Evolutionary conservation across 2,113 vertebrate species (phyloP), one percentile per base, ranked within the genome.

Genomic region (Cyphomyrus discorhynchus): DNA sequence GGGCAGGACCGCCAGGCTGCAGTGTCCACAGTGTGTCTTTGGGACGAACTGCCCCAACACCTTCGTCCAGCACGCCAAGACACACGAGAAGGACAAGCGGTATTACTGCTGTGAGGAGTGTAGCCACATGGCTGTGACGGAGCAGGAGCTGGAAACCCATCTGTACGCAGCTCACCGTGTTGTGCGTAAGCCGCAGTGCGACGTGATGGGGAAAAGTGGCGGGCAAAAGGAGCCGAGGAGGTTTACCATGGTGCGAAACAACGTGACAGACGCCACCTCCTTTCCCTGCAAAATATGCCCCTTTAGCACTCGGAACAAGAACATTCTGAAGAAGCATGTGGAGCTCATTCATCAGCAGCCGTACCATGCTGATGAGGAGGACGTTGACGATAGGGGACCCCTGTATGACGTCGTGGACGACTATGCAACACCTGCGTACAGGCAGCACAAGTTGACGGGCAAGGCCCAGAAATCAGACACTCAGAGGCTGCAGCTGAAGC

Each of bases 101-200:
- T 98, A 97, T 66, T 97, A 97, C 90, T 96, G 97, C 92, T 97
- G 97, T 92, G 96, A 97, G 88, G 96, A 97, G 90, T 97, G 96
- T 92, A 97, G 97, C 94, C 97, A 96, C 91, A 96, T 97, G 94
- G 96, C 97, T 52, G 95, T 96, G 90, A 97, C 95, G 39, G 96
- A 96, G 94, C 96, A 94, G 91, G 96, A 97, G 91, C 93, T 97
- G 92, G 96, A 97, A 94, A 96, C 95, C 89, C 97, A 97, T 92
- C 93, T 95, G 91, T 95, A 95, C 82, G 94, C 95, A 0, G 94
- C 96, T 93, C 97, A 97, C 91, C 96, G 96, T 89, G 94, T 96
- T 56, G 94, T 94, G 87, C 95, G 96, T 91, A 95, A 96, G 90
- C 95, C 95, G 90, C 94, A 95, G 1, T 31, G 94, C 66, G 93